Percentiles rank a stretch among this genome's conserved stretches.
Evolutionary conservation across 2,113 vertebrate genomes (phyloP).

Genomic region (Fukomys damarensis): DNA sequence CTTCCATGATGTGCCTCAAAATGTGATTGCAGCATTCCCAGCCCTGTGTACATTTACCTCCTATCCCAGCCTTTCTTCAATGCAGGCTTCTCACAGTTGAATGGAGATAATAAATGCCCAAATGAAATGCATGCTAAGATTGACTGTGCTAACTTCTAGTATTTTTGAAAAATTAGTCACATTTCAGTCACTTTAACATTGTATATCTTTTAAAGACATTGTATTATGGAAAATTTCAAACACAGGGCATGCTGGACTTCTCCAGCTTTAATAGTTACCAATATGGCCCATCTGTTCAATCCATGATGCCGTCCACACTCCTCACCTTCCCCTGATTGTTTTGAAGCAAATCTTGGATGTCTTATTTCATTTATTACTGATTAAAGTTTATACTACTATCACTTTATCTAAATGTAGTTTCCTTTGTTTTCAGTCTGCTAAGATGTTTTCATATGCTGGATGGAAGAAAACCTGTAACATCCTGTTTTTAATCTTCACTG

Average conservation of each 20-base stretch:
- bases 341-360: not conserved
- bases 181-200: not conserved
- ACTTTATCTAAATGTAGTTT: constrained; percentile 13
- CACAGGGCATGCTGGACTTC: not conserved
- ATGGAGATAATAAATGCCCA: not conserved
- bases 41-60: not conserved
- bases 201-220: not conserved
- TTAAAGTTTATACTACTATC: not conserved
- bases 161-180: not conserved
- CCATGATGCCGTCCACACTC: not conserved
- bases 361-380: not conserved
- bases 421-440: constrained; percentile 91
- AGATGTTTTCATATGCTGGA: constrained; percentile 94
- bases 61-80: not conserved
- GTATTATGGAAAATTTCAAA: not conserved
- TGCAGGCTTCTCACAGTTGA: not conserved
- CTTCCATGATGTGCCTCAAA: not conserved
- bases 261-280: not conserved
- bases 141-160: not conserved
- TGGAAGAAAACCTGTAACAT: constrained; percentile 91
- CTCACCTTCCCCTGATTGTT: not conserved
- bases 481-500: constrained; percentile 92
- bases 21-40: not conserved
- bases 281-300: not conserved
- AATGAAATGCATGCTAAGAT: not conserved